These are phyloP conservation scores for fruit fly (Drosophila melanogaster) DNA, from an alignment of 1,140 invertebrate genomes.

Conservation along the genomic window DNA sequence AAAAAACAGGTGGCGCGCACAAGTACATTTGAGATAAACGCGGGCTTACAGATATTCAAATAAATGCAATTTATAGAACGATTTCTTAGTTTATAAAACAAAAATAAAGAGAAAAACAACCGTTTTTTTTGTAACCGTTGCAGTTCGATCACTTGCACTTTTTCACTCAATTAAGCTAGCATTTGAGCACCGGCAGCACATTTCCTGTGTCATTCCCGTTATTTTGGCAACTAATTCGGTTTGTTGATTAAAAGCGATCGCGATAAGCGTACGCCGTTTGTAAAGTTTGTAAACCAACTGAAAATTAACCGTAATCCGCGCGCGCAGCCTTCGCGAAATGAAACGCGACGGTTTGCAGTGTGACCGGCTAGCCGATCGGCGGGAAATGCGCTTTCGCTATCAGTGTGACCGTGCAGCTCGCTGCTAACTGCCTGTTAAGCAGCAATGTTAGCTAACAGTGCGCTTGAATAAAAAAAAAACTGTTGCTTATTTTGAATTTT, in stretches of 20 bases:
- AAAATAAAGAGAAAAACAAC: not conserved
- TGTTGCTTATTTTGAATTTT: too few relatives aligned
- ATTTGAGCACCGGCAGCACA: not conserved
- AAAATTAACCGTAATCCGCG: conserved; percentile 6
- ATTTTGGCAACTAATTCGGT: not conserved
- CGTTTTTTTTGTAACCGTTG: not conserved
- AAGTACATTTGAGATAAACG: not conserved
- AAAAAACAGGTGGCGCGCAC: conserved; percentile 2
- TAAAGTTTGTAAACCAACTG: conserved; percentile 1
- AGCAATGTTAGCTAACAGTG: not conserved
- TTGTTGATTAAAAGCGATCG: too few relatives aligned
- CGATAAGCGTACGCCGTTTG: too few relatives aligned
- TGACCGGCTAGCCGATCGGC: not conserved
- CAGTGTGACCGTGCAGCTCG: not conserved
- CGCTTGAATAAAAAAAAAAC: too few relatives aligned
- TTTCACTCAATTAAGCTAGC: conserved; percentile 1
- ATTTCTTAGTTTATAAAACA: not conserved
- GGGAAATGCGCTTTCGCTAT: not conserved
- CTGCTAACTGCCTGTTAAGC: not conserved
- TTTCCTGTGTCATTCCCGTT: not conserved
- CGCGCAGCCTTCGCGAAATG: not conserved
- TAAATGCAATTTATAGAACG: not conserved
- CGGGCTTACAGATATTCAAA: not conserved
- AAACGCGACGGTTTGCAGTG: not conserved
- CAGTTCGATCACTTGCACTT: not conserved